Conservation (phyloP, 2,888 invertebrate genomes). For the Sinopyrophorus schimmeli region DNA sequence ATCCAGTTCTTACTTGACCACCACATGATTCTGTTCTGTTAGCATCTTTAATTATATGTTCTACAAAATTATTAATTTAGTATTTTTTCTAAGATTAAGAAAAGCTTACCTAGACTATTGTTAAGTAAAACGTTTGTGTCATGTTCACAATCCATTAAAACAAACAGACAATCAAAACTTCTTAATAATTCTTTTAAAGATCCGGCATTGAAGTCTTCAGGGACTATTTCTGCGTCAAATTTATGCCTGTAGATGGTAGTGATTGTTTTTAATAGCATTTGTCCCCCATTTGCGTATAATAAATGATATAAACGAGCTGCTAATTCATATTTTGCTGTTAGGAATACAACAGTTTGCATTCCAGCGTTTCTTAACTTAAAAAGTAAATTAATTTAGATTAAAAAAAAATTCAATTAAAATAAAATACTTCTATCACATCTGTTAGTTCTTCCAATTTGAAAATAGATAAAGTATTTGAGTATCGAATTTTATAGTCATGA, state of each 20-base stretch:
- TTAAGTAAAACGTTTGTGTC: too few relatives aligned
- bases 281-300: constrained; percentile 47
- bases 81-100: too few relatives aligned
- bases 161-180: too few relatives aligned
- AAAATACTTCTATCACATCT: constrained; percentile 52
- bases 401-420: constrained; percentile 5
- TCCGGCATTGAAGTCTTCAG: constrained; percentile 45
- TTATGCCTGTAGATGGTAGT: constrained; percentile 44
- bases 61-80: too few relatives aligned
- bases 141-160: too few relatives aligned
- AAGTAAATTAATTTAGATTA: too few relatives aligned
- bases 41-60: too few relatives aligned
- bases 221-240: constrained; percentile 46
- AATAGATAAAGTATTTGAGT: constrained; percentile 44
- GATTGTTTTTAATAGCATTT: constrained; percentile 43
- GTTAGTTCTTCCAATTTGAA: constrained; percentile 52
- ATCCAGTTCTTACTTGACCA: too few relatives aligned
- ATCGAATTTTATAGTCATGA: constrained; percentile 47
- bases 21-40: too few relatives aligned
- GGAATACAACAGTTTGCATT: constrained; percentile 43
- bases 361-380: too few relatives aligned
- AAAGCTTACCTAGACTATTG: too few relatives aligned
- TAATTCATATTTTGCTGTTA: constrained; percentile 49
- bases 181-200: constrained; percentile 49
- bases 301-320: constrained; percentile 52